Base-by-base conservation (phyloP, 2,113 vertebrate genomes). In the Gallinago media region DNA sequence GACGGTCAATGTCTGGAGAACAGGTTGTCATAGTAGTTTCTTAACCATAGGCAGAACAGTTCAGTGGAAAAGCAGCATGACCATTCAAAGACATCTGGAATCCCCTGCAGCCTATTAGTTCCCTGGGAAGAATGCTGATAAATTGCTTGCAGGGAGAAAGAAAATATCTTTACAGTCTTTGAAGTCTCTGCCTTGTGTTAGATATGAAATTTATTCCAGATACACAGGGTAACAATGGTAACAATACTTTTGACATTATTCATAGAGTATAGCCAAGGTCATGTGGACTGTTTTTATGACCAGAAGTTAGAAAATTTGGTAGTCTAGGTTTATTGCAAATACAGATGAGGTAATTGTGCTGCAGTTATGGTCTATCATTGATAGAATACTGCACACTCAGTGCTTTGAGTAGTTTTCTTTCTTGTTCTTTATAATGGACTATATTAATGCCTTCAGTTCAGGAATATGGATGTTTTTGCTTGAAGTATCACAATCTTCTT, bases 11-110 rank as follows among this genome's bases (percentile, higher is more conserved):
- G 79, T 90, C 87, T 88, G 85, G 46, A 78, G 92, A 91, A 36
- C 87, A 96, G 77, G 70, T 80, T 94, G 95, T 52, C n/a, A 55
- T 38, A 36, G 25, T 75, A 79, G 31, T 40, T 70, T 47, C 70
- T 36, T 76, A 86, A 68, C 67, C 79, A 12, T 4, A 66, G 85
- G 79, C 92, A 84, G 85, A 94, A 40, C 12, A 26, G 34, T 58
- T 93, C 67, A 71, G 73, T 32, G 63, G 36, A 88, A 93, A 76
- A 94, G n/a, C 94, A 96, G 95, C 85, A 96, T 13, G 95, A 92
- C 42, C 12, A 36, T 59, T 85, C 47, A 83, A 31, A 59, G 72
- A 87, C 83, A 94, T 61, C 80, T 94, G 92, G 78, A 92, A 89
- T 40, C 25, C 79, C 47, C 92, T 67, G 8, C 14, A 93, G 55